Evolutionary conservation across 2,888 invertebrate species (phyloP).

Genomic region (Aphelenchoides bicaudatus): DNA sequence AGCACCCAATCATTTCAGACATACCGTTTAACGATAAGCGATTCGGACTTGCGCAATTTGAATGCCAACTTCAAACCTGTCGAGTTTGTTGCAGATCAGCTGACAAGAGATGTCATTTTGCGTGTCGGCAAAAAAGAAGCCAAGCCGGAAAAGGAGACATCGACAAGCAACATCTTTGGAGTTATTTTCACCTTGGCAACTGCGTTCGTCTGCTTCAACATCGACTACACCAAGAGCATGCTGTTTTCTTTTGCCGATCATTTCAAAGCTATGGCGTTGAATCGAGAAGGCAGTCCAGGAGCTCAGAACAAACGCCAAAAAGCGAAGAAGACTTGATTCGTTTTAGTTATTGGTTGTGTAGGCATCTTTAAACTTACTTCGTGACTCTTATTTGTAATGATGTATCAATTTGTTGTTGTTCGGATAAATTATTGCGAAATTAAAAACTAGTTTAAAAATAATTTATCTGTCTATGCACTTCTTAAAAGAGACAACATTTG

Average conservation of each 20-base stretch:
- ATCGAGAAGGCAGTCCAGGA: too few species aligned
- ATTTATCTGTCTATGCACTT: too few species aligned
- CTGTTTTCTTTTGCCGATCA: not conserved
- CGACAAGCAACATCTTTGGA: constrained; percentile 9
- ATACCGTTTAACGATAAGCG: constrained; percentile 6
- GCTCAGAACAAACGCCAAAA: too few species aligned
- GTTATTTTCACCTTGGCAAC: not conserved
- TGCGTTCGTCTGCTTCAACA: constrained; percentile 12
- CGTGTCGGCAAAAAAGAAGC: not conserved
- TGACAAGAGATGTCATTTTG: not conserved
- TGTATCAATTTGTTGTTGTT: too few species aligned
- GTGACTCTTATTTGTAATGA: too few species aligned
- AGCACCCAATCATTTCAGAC: constrained; percentile 11
- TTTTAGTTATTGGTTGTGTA: too few species aligned
- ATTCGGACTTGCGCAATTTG: constrained; percentile 2
- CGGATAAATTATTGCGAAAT: too few species aligned
- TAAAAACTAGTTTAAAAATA: too few species aligned
- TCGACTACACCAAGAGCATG: not conserved
- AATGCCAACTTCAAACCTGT: constrained; percentile 12
- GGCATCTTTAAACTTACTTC: too few species aligned
- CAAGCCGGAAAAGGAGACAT: constrained; percentile 14
- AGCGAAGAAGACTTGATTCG: too few species aligned
- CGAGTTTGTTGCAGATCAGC: not conserved
- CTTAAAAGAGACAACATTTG: too few species aligned
- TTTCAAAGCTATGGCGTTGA: constrained; percentile 15